Conservation (phyloP, 2,888 invertebrate genomes). For the Hecatera dysodea region DNA sequence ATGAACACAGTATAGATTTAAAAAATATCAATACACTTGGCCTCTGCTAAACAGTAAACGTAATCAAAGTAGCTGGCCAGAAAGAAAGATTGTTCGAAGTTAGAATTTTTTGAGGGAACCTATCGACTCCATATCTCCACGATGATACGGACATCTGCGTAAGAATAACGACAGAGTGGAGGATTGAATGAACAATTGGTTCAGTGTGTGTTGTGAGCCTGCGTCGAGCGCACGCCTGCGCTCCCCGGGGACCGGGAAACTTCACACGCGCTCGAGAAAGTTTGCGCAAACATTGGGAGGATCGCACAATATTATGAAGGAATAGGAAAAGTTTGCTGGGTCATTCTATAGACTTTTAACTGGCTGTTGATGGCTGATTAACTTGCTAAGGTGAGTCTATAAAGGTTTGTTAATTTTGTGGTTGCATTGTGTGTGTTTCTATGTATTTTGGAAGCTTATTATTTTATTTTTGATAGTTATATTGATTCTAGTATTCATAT, state of each 20-base stretch:
- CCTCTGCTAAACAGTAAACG: slow-evolving; percentile 31
- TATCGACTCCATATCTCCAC: slow-evolving; percentile 77
- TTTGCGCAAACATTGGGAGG: slow-evolving; percentile 62
- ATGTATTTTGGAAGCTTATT: neutral
- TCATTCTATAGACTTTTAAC: slow-evolving; percentile 55
- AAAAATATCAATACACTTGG: slow-evolving; percentile 30
- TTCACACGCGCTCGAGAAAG: slow-evolving; percentile 76
- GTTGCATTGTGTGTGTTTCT: neutral
- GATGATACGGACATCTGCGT: slow-evolving; percentile 87
- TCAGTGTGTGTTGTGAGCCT: slow-evolving; percentile 86
- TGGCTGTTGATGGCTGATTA: slow-evolving; percentile 53
- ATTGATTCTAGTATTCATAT: neutral
- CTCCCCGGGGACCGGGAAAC: slow-evolving; percentile 77
- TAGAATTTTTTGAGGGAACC: slow-evolving; percentile 50
- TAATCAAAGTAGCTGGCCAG: slow-evolving; percentile 39
- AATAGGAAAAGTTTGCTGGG: slow-evolving; percentile 45
- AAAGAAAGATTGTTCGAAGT: slow-evolving; percentile 38
- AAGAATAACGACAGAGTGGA: slow-evolving; percentile 86
- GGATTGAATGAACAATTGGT: slow-evolving; percentile 87
- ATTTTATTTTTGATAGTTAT: neutral
- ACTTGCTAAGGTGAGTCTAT: slow-evolving; percentile 57
- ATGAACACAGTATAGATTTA: slow-evolving; percentile 37
- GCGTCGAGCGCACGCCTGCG: slow-evolving; percentile 77
- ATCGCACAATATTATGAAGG: slow-evolving; percentile 50
- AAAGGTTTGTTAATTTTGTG: neutral